phyloP scores from a whole-genome alignment of 2,113 vertebrate species.

The Aldabrachelys gigantea region DNA sequence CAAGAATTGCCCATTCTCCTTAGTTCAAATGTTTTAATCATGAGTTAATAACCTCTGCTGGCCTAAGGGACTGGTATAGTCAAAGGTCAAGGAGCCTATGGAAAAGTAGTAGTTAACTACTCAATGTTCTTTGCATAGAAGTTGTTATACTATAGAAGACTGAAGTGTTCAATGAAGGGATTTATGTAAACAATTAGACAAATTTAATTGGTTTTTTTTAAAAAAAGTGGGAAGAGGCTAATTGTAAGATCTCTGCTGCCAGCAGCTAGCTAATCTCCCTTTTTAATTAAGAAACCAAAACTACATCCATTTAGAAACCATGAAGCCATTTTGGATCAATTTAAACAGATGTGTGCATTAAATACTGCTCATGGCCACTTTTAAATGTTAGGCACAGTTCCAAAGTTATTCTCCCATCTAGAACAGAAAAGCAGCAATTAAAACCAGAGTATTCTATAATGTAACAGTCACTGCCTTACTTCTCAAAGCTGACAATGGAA shows the following conservation, averaged over 20 bases:
- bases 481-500: neutral
- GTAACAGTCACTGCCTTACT: neutral
- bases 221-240: neutral
- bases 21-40: neutral
- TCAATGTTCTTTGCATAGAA: no score
- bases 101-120: neutral
- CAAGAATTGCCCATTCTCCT: neutral
- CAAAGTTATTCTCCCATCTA: neutral
- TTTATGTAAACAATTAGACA: conserved; percentile 7
- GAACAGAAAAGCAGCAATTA: neutral
- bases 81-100: neutral
- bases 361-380: neutral
- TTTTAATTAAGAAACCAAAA: neutral
- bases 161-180: neutral
- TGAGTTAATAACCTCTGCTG: neutral
- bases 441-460: neutral
- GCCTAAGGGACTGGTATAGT: no score
- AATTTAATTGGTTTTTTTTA: neutral
- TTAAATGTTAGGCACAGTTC: neutral
- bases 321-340: neutral
- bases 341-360: neutral
- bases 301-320: neutral
- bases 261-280: neutral
- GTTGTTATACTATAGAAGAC: no score
- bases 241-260: neutral